Evolutionary conservation across 2,113 vertebrate genomes (phyloP).

Genomic region (Noturus placidus): DNA sequence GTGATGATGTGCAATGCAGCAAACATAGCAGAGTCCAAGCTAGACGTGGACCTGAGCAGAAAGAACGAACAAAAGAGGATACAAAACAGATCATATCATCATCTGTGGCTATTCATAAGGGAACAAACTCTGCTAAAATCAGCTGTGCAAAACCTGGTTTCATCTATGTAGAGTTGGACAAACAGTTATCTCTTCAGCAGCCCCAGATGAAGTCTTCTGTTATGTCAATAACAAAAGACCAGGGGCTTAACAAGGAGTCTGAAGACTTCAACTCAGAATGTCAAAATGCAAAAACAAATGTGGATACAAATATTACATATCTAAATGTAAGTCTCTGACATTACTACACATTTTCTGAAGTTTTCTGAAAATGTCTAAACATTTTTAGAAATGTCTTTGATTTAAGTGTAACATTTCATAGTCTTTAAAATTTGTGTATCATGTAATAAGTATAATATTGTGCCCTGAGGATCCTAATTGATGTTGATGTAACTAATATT

Average conservation of each 20-base stretch:
- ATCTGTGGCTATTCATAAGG: conserved; percentile 85
- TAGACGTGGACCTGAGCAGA: conserved; percentile 76
- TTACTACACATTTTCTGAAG: conserved; percentile 59
- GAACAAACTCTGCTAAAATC: conserved; percentile 81
- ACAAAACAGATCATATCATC: conserved; percentile 79
- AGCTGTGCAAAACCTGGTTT: conserved; percentile 82
- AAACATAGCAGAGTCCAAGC: conserved; percentile 84
- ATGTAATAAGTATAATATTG: neutral
- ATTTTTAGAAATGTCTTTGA: conserved; percentile 40
- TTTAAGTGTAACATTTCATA: conserved; percentile 17
- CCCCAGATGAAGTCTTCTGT: conserved; percentile 80
- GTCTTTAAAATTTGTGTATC: conserved; percentile 11
- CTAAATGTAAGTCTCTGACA: conserved; percentile 89
- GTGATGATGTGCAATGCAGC: conserved; percentile 82
- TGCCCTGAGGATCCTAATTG: conserved; percentile 1
- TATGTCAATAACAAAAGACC: conserved; percentile 88
- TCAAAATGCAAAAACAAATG: conserved; percentile 82
- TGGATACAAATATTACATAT: conserved; percentile 95
- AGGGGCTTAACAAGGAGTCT: conserved; percentile 89
- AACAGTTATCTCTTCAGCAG: conserved; percentile 77
- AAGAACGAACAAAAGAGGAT: conserved; percentile 83
- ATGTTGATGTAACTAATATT: conserved; percentile 39
- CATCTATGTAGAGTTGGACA: conserved; percentile 86
- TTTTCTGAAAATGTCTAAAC: conserved; percentile 61
- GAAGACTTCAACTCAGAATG: conserved; percentile 94